Percentiles rank a stretch among this genome's conserved stretches.
Evolutionary conservation across 2,113 vertebrate genomes (phyloP).

Genomic region (Rhinoptilus africanus): DNA sequence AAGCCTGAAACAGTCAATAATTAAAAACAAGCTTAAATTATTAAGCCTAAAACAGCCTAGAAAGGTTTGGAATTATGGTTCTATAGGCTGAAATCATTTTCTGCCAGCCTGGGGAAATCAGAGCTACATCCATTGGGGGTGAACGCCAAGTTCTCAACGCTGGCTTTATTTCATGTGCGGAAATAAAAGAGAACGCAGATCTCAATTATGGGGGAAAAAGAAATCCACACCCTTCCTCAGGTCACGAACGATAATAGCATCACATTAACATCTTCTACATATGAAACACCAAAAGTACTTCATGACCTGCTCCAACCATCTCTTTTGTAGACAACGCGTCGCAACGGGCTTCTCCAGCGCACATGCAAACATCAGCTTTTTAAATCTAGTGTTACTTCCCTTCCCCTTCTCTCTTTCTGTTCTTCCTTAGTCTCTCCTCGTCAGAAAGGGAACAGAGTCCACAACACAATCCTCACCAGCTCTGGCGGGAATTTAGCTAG

Average conservation of each 20-base stretch:
- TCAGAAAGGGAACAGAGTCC: background rate
- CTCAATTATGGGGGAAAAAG: background rate
- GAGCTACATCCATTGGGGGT: background rate
- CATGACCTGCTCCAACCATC: background rate
- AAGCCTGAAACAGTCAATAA: slow-evolving; percentile 45
- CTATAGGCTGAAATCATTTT: background rate
- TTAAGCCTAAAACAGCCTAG: slow-evolving; percentile 25
- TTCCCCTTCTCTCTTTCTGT: background rate
- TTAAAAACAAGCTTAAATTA: slow-evolving; percentile 48
- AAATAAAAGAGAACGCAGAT: background rate
- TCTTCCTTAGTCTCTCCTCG: background rate
- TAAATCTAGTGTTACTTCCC: background rate
- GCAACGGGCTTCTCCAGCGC: background rate
- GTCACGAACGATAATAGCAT: accelerated
- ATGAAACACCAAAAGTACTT: background rate
- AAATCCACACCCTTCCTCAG: background rate
- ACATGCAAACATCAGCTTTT: background rate
- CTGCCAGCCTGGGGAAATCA: background rate
- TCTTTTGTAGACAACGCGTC: background rate
- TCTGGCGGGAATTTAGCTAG: background rate
- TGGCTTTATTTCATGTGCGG: background rate
- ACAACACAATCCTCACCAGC: too few relatives aligned
- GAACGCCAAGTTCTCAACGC: background rate
- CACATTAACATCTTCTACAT: background rate
- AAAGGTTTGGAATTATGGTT: background rate